phyloP scores from a whole-genome alignment of 2,888 invertebrate species.

The Dryocosmus kuriphilus region DNA sequence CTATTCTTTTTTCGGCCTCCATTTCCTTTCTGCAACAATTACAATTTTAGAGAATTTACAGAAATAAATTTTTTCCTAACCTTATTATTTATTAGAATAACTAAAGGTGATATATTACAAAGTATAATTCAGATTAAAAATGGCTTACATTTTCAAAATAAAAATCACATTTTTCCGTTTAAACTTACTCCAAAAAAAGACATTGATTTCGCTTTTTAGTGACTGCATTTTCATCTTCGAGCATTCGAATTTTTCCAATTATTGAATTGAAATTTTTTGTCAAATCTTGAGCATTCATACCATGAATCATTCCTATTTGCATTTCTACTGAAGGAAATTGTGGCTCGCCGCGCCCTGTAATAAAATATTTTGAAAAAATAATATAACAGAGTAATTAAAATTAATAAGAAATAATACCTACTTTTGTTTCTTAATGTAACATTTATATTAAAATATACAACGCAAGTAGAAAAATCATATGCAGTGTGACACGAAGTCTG shows the following conservation, averaged over 20 bases:
- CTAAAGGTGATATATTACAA: neutral
- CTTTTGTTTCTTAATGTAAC: neutral
- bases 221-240: conserved; percentile 66
- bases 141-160: too few species aligned
- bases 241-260: conserved; percentile 48
- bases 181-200: conserved; percentile 65
- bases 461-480: neutral
- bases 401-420: neutral
- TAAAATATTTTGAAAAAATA: neutral
- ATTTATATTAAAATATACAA: neutral
- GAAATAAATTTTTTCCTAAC: conserved; percentile 25
- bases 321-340: conserved; percentile 55
- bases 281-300: conserved; percentile 47
- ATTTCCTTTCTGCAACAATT: conserved; percentile 45
- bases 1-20: conserved; percentile 35
- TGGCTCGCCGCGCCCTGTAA: conserved; percentile 55
- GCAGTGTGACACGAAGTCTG: neutral
- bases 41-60: neutral
- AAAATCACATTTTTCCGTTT: conserved; percentile 59
- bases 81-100: neutral
- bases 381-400: neutral
- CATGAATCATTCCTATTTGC: conserved; percentile 55
- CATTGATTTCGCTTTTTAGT: conserved; percentile 65
- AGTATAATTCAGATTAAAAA: too few species aligned
- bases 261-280: conserved; percentile 37